These are phyloP conservation scores for Leptoclinus maculatus DNA, from an alignment of 2,797 vertebrate species.

Conservation along the genomic window DNA sequence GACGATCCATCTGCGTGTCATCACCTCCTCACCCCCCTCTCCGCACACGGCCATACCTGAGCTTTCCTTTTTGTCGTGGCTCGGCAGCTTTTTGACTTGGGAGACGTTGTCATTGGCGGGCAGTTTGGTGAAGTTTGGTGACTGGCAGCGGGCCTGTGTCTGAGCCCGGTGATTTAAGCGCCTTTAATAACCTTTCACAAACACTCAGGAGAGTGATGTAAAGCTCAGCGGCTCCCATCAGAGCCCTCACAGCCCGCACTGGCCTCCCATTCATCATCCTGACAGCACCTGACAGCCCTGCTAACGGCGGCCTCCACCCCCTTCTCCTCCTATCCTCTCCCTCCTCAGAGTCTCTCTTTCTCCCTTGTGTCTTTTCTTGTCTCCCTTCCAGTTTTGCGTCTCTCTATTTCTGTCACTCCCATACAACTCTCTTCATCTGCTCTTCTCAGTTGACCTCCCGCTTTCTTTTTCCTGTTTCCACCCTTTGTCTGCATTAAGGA, in stretches of 20 bases:
- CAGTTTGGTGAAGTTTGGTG: constrained; percentile 61
- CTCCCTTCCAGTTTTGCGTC: constrained; percentile 49
- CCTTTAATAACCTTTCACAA: constrained; percentile 87
- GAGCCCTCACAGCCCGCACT: constrained; percentile 72
- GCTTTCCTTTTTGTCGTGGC: constrained; percentile 21
- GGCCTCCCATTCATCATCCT: constrained; percentile 81
- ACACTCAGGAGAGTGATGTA: constrained; percentile 81
- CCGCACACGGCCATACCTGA: constrained; percentile 14
- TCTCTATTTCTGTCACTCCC: constrained; percentile 48
- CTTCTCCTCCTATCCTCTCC: constrained; percentile 53
- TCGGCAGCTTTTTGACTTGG: constrained; percentile 16
- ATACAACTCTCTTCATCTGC: constrained; percentile 31
- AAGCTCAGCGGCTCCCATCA: constrained; percentile 80
- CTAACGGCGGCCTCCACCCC: constrained; percentile 48
- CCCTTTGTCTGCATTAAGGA: neutral
- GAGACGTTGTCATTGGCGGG: constrained; percentile 26
- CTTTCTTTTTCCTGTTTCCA: neutral
- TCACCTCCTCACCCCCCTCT: constrained; percentile 41
- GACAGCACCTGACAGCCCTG: constrained; percentile 75
- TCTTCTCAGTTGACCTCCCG: constrained; percentile 20
- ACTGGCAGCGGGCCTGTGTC: constrained; percentile 49
- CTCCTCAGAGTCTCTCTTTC: constrained; percentile 51
- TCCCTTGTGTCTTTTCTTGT: constrained; percentile 45
- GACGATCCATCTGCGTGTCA: constrained; percentile 51
- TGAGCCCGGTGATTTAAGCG: constrained; percentile 75